Evolutionary conservation across 2,113 vertebrate species (phyloP), one percentile per base, ranked within the genome.

Genomic region (Regulus satrapa): DNA sequence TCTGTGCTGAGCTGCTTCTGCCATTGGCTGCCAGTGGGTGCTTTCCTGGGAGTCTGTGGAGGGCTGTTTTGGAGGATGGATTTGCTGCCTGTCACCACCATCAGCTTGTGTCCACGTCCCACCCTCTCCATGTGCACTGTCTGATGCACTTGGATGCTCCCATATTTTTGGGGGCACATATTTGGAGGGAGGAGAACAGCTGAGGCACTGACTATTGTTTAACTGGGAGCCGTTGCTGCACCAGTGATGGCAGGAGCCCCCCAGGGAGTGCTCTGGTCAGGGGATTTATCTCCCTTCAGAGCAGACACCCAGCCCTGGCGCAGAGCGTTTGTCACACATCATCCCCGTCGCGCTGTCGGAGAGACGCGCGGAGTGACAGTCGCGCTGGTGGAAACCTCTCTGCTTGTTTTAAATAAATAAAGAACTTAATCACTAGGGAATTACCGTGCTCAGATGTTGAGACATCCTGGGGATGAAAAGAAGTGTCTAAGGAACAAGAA

Each of bases 401-500:
- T 48, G 7, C 61, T 92, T 56, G 48, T 68, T 85, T 92, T 87
- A 91, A 95, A 89, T 95, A 95, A 92, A 95, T 89, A 88, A 92
- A 89, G 89, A 94, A 79, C 81, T 88, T 94, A 92, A 95, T 94
- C 92, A 68, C 58, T 38, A 18, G 87, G 93, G 96, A 95, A 96
- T 95, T 89, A 90, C 67, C 8, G 1, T 48, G 87, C 92, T 96
- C 58, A 77, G 94, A 85, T 92, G 93, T 87, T 95, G 94, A 94
- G 94, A 95, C 95, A 85, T 79, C 74, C 54, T 72, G 64, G 71
- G 74, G 63, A 88, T 96, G 87, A 93, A 96, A 89, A 67, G 94
- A 94, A 95, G 31, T 31, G 66, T 90, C 91, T 76, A 29, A 89
- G 85, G 87, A 94, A 92, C 61, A 90, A 34, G 85, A 55, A 34